Evolutionary conservation across 2,797 vertebrate species (phyloP).

Genomic region (Pangasius mekongensis): DNA sequence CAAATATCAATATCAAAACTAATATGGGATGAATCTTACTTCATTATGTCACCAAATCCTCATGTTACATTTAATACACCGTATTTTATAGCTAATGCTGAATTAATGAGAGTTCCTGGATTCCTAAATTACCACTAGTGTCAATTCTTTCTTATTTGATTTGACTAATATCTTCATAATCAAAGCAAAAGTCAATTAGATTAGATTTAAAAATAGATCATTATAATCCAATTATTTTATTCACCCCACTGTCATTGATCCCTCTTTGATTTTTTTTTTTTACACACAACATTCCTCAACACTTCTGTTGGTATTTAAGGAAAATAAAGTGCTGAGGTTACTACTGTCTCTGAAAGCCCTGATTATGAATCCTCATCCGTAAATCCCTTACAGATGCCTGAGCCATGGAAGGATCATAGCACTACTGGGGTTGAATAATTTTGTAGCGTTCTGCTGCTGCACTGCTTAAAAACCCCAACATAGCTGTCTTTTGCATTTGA

Average conservation of each 20-base stretch:
- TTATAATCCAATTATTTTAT: neutral
- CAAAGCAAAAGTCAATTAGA: neutral
- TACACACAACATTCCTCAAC: neutral
- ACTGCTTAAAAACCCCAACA: neutral
- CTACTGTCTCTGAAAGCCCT: neutral
- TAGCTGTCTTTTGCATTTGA: neutral
- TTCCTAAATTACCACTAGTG: too few species aligned
- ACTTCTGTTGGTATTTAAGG: neutral
- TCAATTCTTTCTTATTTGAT: neutral
- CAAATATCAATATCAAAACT: neutral
- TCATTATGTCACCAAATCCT: neutral
- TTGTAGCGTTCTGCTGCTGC: neutral
- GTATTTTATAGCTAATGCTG: neutral
- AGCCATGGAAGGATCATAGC: neutral
- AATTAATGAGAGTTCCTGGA: neutral
- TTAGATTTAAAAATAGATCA: neutral
- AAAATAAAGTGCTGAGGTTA: neutral
- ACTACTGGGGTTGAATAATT: neutral
- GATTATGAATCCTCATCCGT: slow-evolving; percentile 23
- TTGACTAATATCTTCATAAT: neutral
- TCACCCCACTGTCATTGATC: neutral
- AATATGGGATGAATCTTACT: neutral
- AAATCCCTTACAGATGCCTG: slow-evolving; percentile 6
- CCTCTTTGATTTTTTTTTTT: neutral
- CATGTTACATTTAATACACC: neutral